Base-by-base conservation (phyloP, 37 sponge, comb jelly and placozoan genomes). In the Corticium candelabrum region DNA sequence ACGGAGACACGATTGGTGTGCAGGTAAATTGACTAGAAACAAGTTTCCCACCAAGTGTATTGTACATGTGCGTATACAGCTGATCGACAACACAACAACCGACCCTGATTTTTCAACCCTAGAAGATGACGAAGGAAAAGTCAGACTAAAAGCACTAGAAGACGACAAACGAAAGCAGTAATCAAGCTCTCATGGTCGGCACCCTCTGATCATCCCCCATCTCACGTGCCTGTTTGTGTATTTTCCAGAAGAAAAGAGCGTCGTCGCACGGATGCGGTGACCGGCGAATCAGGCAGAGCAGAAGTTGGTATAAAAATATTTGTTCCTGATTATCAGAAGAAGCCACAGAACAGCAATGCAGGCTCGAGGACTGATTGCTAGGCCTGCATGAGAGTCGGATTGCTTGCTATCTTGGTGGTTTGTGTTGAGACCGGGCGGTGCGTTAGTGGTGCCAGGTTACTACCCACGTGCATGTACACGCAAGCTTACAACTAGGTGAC, bases 301-400 rank as follows among this genome's bases (percentile, higher is more conserved):
- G 91, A 90, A 76, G 77, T 81, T 11, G 91, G 91, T 0, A 90
- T 90, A 62, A 90, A 85, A 37, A 90, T 90, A 15, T 81, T 77
- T 50, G 87, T 90, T 1, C 91, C 91, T 2, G 84, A 90, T 36
- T 90, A 68, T 31, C 27, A 11, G 39, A 72, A 37, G 62, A 21
- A 11, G 62, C n/a, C n/a, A n/a, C n/a, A n/a, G n/a, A n/a, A n/a
- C n/a, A n/a, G n/a, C n/a, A n/a, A n/a, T n/a, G n/a, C n/a, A n/a
- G n/a, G n/a, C n/a, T n/a, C n/a, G n/a, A n/a, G n/a, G n/a, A n/a
- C n/a, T n/a, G n/a, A n/a, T n/a, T n/a, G n/a, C n/a, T n/a, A n/a
- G n/a, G n/a, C n/a, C n/a, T n/a, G n/a, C n/a, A n/a, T n/a, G n/a
- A n/a, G n/a, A n/a, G n/a, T n/a, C n/a, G n/a, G n/a, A n/a, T n/a